Percentiles rank a stretch among this genome's conserved stretches.
These are phyloP conservation scores for Ochotona princeps DNA, from an alignment of 2,113 vertebrate genomes.

Conservation along the genomic window DNA sequence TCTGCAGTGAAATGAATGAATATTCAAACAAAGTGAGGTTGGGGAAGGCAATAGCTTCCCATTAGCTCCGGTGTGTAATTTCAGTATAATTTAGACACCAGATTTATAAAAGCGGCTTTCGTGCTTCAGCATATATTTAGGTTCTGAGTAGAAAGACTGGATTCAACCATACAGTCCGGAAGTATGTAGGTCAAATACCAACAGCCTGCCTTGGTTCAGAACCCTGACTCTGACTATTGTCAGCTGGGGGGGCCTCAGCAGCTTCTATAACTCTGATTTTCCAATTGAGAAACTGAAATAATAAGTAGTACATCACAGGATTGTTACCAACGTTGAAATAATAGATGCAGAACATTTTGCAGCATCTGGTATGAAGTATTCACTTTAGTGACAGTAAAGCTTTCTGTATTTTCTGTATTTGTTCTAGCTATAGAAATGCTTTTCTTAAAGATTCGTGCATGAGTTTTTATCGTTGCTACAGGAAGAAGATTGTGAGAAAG, in stretches of 20 bases:
- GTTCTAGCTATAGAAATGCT: neutral
- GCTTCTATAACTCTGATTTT: neutral
- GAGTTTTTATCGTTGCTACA: constrained; percentile 76
- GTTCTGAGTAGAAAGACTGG: neutral
- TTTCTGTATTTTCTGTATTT: constrained; percentile 40
- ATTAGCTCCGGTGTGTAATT: neutral
- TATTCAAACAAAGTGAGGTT: neutral
- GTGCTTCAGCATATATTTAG: neutral
- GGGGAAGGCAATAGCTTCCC: neutral
- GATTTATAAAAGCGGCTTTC: constrained; percentile 10
- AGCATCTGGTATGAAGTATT: neutral
- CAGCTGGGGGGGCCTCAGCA: neutral
- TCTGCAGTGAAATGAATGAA: neutral
- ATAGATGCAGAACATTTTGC: neutral
- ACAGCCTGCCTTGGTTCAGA: neutral
- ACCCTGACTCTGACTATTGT: neutral
- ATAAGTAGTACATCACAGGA: neutral
- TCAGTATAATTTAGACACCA: constrained; percentile 37
- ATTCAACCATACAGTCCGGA: neutral
- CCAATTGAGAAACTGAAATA: neutral
- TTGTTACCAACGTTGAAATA: constrained; percentile 34
- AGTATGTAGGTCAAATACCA: neutral
- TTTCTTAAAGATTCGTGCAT: constrained; percentile 59
- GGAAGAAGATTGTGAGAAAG: constrained; percentile 98
- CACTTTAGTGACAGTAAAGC: constrained; percentile 18